Evolutionary conservation across 2,797 vertebrate genomes (phyloP).

Genomic region (Eulemur albifrons): DNA sequence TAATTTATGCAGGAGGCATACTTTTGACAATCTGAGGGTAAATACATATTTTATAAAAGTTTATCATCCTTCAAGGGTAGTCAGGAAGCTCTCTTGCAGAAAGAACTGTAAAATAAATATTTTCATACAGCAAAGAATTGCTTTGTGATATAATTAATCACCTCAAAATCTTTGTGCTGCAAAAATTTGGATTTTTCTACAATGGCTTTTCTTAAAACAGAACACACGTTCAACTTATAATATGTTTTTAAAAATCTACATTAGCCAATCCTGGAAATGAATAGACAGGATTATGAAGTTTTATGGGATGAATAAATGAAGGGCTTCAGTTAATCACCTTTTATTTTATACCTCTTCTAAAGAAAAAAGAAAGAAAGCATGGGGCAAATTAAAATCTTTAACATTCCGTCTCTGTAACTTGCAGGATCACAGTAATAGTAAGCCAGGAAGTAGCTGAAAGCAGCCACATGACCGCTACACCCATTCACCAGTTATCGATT

Average conservation of each 20-base stretch:
- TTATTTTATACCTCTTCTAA: background rate
- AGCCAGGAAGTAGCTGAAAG: background rate
- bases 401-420: background rate
- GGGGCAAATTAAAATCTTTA: background rate
- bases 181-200: background rate
- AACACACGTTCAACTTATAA: background rate
- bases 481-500: background rate
- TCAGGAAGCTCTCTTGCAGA: background rate
- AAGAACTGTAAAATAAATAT: background rate
- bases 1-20: background rate
- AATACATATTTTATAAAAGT: background rate
- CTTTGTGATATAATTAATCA: background rate
- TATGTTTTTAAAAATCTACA: background rate
- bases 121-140: conserved; percentile 26
- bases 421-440: background rate
- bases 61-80: background rate
- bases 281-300: background rate
- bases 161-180: background rate
- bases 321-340: background rate
- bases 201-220: background rate
- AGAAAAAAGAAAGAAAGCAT: background rate
- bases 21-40: background rate
- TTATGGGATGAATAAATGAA: background rate
- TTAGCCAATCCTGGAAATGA: background rate
- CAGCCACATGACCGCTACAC: background rate